A percentile compares a stretch with the other conserved stretches of the same genome.
Evolutionary conservation across 35 echinoderm and acorn worm species (phyloP).

Genomic region (Strongylocentrotus purpuratus): DNA sequence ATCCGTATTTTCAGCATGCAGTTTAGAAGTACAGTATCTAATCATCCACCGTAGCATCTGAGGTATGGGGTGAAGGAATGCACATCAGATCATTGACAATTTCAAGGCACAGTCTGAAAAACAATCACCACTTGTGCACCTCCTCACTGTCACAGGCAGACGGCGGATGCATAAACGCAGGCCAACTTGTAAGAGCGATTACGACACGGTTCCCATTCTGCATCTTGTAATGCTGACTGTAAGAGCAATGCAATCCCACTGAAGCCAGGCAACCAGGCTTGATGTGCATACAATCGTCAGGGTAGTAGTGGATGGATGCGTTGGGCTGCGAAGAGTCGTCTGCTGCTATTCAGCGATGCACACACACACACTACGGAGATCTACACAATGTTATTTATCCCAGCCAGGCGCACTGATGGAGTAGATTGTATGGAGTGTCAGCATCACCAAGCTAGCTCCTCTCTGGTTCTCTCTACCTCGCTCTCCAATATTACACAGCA

Average conservation of each 20-base stretch:
- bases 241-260: not conserved
- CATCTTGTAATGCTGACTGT: not conserved
- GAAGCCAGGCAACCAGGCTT: not conserved
- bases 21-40: not conserved
- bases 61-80: not conserved
- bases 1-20: not conserved
- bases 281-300: not conserved
- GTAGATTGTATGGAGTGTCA: not conserved
- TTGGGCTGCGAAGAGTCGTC: conserved; percentile 9
- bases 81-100: not conserved
- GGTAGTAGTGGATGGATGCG: not conserved
- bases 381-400: not conserved
- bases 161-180: not conserved
- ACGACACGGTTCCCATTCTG: not conserved
- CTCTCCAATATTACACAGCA: not conserved
- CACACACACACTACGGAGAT: not conserved
- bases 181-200: conserved; percentile 16
- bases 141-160: not conserved
- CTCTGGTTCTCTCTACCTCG: not conserved
- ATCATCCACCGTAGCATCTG: not conserved
- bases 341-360: not conserved
- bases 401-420: not conserved
- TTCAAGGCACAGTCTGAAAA: not conserved
- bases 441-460: not conserved
- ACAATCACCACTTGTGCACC: not conserved